Evolutionary conservation across 92 coral and sea anemone genomes (phyloP), one percentile per base, ranked within the genome.

Genomic region (Parazoanthus swiftii): DNA sequence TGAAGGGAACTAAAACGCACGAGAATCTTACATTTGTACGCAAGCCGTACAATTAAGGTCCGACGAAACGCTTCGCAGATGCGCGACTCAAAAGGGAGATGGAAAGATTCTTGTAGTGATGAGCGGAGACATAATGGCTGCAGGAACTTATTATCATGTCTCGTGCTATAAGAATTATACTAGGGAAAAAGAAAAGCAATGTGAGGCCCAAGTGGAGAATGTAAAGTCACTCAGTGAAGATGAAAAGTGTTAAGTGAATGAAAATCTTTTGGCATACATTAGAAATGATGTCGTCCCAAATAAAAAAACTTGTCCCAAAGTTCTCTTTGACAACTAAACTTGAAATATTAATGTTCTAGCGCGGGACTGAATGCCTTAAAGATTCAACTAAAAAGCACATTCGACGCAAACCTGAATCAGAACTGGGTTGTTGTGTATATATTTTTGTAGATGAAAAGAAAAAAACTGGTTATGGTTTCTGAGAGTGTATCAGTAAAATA

Each of bases 101-200:
- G 51, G 26, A 43, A 92, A 68, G 66, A 92, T 92, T 51, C 72
- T 92, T 29, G 90, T 89, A 5, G 48, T 89, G 23, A 86, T 90
- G 7, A 79, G 81, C 33, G 59, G 94, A 67, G 92, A 89, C 23
- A 80, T 92, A 33, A 92, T 92, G 3, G 94, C 92, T 70, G 90
- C 92, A 73, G 90, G 82, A 76, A 92, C 92, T 16, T 92, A 86
- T 63, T 92, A 92, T 37, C 94, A 89, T 74, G 36, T 23, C 16
- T 79, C 90, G 11, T 89, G 94, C 77, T 89, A 92, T 38, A 76
- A 74, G 63, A 85, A 79, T 26, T 92, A 92, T 58, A 89, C 90
- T 26, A 88, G 88, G 54, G 79, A 26, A 26, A 63, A 25, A 26
- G 68, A 72, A 43, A 80, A 65, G 25, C 20, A 16, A 48, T 29